Conservation (phyloP, 2,113 vertebrate species). For the Heterotilapia buettikoferi region DNA sequence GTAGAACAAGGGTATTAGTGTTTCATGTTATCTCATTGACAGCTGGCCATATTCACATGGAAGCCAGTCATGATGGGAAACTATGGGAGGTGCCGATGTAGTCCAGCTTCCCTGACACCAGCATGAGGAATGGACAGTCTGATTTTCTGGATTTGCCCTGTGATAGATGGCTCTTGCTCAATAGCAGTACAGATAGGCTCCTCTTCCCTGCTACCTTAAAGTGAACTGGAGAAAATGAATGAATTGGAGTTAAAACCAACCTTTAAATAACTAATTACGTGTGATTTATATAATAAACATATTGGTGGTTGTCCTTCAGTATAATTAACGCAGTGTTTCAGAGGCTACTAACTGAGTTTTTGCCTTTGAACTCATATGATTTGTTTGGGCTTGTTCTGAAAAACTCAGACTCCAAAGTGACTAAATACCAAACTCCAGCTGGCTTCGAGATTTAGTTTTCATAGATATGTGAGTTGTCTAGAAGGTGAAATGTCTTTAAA, state of each 20-base stretch:
- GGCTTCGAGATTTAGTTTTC: background rate
- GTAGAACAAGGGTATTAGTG: background rate
- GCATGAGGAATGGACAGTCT: background rate
- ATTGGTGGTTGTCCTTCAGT: background rate
- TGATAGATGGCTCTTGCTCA: background rate
- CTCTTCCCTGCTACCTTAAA: background rate
- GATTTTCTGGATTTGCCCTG: background rate
- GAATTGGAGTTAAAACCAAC: background rate
- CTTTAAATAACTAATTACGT: background rate
- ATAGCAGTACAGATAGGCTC: background rate
- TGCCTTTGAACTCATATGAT: background rate
- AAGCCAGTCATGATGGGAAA: background rate
- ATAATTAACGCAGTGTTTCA: background rate
- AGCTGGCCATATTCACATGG: background rate
- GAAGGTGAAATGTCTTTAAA: background rate
- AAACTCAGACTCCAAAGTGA: background rate
- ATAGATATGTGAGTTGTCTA: background rate
- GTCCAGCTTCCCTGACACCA: background rate
- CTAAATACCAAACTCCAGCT: background rate
- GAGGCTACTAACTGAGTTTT: background rate
- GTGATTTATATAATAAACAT: background rate
- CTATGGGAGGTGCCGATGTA: background rate
- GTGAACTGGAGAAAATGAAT: background rate
- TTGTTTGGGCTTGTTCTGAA: background rate
- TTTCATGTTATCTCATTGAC: background rate